Conservation (phyloP, 2,797 vertebrate genomes). For the Sandelia bainsii region DNA sequence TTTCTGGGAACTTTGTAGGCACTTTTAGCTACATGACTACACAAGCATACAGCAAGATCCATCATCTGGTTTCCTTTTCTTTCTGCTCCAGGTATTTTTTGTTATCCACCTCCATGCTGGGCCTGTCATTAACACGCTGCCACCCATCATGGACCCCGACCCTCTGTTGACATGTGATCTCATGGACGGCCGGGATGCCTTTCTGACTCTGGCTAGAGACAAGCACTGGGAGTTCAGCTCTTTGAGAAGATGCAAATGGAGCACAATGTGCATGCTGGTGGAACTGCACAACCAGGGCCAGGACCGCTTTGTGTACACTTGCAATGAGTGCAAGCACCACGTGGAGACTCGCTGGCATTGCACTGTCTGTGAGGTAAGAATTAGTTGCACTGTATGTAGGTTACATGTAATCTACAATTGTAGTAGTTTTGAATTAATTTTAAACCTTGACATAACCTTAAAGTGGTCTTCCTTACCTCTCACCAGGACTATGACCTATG, state of each 20-base stretch:
- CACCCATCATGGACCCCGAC: conserved; percentile 96
- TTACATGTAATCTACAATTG: background rate
- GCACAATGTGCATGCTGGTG: conserved; percentile 98
- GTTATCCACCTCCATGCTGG: conserved; percentile 96
- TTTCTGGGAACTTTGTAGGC: background rate
- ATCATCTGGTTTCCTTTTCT: background rate
- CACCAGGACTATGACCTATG: conserved; percentile 97
- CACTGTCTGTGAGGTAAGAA: conserved; percentile 95
- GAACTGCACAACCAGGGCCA: conserved; percentile 98
- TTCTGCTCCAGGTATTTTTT: conserved; percentile 92
- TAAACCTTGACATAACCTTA: background rate
- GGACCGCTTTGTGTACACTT: conserved; percentile 98
- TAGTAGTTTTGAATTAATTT: conserved; percentile 5
- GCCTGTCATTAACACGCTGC: conserved; percentile 94
- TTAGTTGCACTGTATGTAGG: background rate
- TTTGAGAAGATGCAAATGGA: conserved; percentile 95
- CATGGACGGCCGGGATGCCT: conserved; percentile 98
- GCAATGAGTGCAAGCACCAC: conserved; percentile 99
- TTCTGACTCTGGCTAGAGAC: conserved; percentile 95
- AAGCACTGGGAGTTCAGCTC: conserved; percentile 99
- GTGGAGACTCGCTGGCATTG: conserved; percentile 99
- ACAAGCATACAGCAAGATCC: background rate
- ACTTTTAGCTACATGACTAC: background rate
- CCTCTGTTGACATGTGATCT: conserved; percentile 94
- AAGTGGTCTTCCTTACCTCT: conserved; percentile 10